A percentile compares a stretch with the other conserved stretches of the same genome.
Evolutionary conservation across 1,140 invertebrate genomes (phyloP).

Genomic region (Psix sp.): DNA sequence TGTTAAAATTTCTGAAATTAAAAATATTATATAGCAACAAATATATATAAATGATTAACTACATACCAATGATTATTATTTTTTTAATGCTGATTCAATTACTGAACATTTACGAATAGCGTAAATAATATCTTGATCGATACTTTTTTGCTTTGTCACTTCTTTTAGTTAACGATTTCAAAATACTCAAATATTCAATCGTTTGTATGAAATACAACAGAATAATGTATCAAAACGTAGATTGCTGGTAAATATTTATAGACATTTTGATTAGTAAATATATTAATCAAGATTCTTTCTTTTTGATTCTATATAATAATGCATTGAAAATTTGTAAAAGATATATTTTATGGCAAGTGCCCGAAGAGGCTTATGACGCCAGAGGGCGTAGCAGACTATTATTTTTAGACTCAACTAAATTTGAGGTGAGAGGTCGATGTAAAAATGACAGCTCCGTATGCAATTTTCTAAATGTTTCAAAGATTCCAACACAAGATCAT

Average conservation of each 20-base stretch:
- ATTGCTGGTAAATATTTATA: too few species aligned
- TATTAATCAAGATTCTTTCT: too few species aligned
- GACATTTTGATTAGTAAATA: too few species aligned
- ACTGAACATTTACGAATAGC: too few species aligned
- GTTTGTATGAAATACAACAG: too few species aligned
- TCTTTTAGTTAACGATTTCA: conserved; percentile 16
- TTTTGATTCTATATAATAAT: too few species aligned
- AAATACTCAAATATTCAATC: conserved; percentile 38
- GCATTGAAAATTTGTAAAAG: too few species aligned
- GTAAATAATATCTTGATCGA: too few species aligned
- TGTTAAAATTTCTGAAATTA: conserved; percentile 77
- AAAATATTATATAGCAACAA: conserved; percentile 37
- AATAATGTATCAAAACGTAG: too few species aligned
- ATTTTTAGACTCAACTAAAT: conserved; percentile 63
- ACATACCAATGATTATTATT: neutral
- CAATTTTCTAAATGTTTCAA: too few species aligned
- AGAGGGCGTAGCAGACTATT: conserved; percentile 49
- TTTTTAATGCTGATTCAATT: neutral
- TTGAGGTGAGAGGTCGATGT: conserved; percentile 54
- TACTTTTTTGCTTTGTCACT: too few species aligned
- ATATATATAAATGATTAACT: neutral
- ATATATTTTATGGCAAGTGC: conserved; percentile 51
- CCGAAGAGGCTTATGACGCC: conserved; percentile 65
- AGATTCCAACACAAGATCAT: too few species aligned
- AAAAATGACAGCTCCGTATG: conserved; percentile 34